These are phyloP conservation scores for Oryzias woworae DNA, from an alignment of 2,113 vertebrate species.

Conservation along the genomic window DNA sequence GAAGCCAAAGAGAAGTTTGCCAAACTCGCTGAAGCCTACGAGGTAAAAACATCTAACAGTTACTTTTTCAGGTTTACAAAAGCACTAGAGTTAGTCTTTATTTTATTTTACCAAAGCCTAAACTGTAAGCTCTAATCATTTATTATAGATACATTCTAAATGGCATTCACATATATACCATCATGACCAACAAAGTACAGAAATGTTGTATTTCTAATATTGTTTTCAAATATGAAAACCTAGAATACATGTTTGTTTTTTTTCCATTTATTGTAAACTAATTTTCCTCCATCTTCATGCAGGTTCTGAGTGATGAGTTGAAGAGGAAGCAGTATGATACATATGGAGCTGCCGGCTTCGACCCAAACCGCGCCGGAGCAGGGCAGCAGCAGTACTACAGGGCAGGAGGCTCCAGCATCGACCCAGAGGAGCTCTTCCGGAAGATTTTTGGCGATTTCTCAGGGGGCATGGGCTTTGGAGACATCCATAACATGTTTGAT, in stretches of 20 bases:
- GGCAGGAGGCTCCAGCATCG: slow-evolving; percentile 77
- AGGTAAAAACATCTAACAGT: slow-evolving; percentile 74
- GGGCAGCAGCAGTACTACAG: slow-evolving; percentile 84
- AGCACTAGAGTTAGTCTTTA: too few species aligned
- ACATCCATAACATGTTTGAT: slow-evolving; percentile 85
- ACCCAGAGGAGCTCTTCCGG: slow-evolving; percentile 93
- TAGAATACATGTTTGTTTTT: not conserved
- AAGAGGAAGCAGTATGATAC: slow-evolving; percentile 93
- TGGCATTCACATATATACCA: too few species aligned
- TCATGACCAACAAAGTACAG: too few species aligned
- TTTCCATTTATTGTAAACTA: not conserved
- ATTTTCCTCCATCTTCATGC: not conserved
- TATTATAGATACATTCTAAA: too few species aligned
- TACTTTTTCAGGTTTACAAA: too few species aligned
- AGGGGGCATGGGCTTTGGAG: slow-evolving; percentile 79
- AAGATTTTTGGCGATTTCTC: slow-evolving; percentile 96
- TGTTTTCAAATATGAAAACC: not conserved
- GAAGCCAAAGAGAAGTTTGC: slow-evolving; percentile 95
- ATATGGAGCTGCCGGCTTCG: slow-evolving; percentile 84
- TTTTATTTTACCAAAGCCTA: too few species aligned
- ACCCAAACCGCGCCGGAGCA: slow-evolving; percentile 55
- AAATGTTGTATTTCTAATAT: too few species aligned
- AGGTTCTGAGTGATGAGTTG: slow-evolving; percentile 92
- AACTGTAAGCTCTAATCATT: too few species aligned
- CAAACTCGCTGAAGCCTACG: slow-evolving; percentile 92